These are phyloP conservation scores for Synanthedon myopaeformis DNA, from an alignment of 2,888 invertebrate species.

Conservation along the genomic window DNA sequence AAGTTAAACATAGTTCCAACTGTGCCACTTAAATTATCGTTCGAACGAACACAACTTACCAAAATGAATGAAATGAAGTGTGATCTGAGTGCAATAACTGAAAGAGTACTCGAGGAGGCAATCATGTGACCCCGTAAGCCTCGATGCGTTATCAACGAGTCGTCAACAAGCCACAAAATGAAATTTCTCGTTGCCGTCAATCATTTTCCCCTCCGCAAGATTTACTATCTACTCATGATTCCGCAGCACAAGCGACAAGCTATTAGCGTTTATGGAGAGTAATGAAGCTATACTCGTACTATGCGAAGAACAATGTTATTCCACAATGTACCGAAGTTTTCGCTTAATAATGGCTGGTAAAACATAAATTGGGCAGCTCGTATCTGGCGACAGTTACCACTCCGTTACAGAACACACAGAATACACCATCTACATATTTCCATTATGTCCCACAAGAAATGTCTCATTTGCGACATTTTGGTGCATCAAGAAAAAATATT, in stretches of 20 bases:
- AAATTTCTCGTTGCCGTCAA: slow-evolving; percentile 65
- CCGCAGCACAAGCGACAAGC: slow-evolving; percentile 14
- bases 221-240: background rate
- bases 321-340: too few relatives aligned
- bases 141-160: slow-evolving; percentile 44
- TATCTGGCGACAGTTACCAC: too few relatives aligned
- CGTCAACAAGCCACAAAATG: slow-evolving; percentile 68
- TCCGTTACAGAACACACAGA: too few relatives aligned
- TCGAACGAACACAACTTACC: slow-evolving; percentile 22
- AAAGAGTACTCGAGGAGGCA: slow-evolving; percentile 42
- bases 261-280: background rate
- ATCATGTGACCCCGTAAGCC: slow-evolving; percentile 30
- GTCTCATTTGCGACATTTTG: too few relatives aligned
- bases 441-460: too few relatives aligned
- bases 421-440: too few relatives aligned
- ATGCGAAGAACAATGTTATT: too few relatives aligned
- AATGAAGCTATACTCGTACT: background rate
- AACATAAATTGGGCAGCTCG: too few relatives aligned
- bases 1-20: slow-evolving; percentile 1
- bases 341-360: too few relatives aligned
- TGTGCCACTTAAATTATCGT: slow-evolving; percentile 28
- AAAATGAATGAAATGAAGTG: slow-evolving; percentile 57
- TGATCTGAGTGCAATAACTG: slow-evolving; percentile 44
- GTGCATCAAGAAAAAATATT: too few relatives aligned
- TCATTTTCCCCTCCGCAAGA: slow-evolving; percentile 57